Evolutionary conservation across 2,113 vertebrate genomes (phyloP), one percentile per base, ranked within the genome.

Genomic region (Paratilapia polleni): DNA sequence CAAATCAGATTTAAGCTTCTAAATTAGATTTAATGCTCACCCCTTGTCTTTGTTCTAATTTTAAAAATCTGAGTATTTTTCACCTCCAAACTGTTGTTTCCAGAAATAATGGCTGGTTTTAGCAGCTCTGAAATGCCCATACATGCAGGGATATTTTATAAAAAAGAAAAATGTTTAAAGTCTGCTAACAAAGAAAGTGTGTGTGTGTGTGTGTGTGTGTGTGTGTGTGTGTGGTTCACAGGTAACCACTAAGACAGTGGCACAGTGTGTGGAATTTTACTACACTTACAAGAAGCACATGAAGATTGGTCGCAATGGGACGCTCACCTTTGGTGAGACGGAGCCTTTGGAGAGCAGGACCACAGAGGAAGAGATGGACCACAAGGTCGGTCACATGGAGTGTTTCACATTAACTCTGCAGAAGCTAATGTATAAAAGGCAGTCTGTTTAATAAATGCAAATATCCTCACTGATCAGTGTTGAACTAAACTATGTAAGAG

Each of bases 181-280:
- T 70, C 26, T 2, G 11, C 77, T 24, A 60, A 70, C 22, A 19
- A 36, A 41, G 6, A 19, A 3, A 56, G 8, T 66, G 59, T 41
- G 57, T 43, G 22, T 52, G 8, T 64, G 36, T 77, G 34, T 43
- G 10, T 80, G 20, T 80, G 58, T 56, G 34, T 78, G 9, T 64
- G 58, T 28, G 26, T 70, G 19, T 75, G 49, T 28, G 22, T 75
- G 8, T 60, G 47, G 10, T 89, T 89, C 14, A 57, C 90, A 99
- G 98, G 98, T 99, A 91, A 97, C 96, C 95, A 99, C 98, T 36
- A 99, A 99, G 95, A 97, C 97, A 0, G 98, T 99, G 94, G 96
- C 97, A 15, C 98, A 99, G 91, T 99, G 98, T 36, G 98, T 99
- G 84, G 98, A 99, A 93, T 99, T 98, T 91, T 99, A 99, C 93